Percentiles rank a stretch among this genome's conserved stretches.
phyloP scores from a whole-genome alignment of 2,888 invertebrate genomes.

The Noctuana brunneofusca region DNA sequence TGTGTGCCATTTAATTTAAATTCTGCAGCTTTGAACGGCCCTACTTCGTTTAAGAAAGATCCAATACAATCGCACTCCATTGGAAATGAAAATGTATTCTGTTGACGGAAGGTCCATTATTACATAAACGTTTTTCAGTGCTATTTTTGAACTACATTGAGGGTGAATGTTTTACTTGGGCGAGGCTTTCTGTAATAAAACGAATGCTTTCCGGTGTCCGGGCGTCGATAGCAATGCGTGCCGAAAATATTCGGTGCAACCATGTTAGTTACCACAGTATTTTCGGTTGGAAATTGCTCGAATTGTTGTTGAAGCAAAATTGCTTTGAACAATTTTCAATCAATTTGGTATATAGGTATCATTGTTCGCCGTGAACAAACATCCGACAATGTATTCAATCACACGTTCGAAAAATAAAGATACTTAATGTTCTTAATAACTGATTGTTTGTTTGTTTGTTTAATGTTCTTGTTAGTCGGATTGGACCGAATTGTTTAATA shows the following conservation, averaged over 20 bases:
- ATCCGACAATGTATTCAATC: conserved; percentile 3
- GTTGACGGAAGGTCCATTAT: conserved; percentile 45
- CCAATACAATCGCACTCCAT: conserved; percentile 20
- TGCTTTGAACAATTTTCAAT: conserved; percentile 28
- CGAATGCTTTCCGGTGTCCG: conserved; percentile 65
- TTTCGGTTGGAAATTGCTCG: conserved; percentile 20
- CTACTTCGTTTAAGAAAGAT: conserved; percentile 22
- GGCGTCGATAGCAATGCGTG: conserved; percentile 58
- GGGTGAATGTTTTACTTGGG: conserved; percentile 62
- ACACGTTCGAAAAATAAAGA: background rate
- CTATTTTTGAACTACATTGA: conserved; percentile 47
- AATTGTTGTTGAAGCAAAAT: conserved; percentile 29
- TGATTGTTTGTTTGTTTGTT: background rate
- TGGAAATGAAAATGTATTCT: conserved; percentile 44
- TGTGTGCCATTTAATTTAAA: conserved; percentile 58
- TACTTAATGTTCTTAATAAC: no score
- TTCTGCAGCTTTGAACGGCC: conserved; percentile 48
- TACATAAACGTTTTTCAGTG: conserved; percentile 30
- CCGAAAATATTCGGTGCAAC: conserved; percentile 39
- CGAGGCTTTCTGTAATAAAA: conserved; percentile 70
- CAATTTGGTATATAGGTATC: conserved; percentile 16
- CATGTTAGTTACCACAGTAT: conserved; percentile 17
- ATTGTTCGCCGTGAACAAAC: conserved; percentile 9
- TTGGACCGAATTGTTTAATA: no score
- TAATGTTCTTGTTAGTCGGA: background rate